These are phyloP conservation scores for Eledone cirrhosa DNA, from an alignment of 2,888 invertebrate species.

Conservation along the genomic window DNA sequence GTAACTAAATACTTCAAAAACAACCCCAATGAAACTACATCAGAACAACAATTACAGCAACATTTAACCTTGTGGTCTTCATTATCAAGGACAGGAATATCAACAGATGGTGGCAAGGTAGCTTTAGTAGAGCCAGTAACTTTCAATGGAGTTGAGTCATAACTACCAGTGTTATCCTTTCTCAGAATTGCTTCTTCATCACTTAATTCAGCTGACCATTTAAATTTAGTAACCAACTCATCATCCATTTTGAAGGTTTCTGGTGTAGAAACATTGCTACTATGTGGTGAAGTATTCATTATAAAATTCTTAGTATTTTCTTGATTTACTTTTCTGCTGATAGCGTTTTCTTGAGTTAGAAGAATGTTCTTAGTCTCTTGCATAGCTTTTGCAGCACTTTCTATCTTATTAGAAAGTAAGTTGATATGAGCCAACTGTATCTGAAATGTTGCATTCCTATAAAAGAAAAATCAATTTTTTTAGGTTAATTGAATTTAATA, in stretches of 20 bases:
- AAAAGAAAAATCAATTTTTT: conserved; percentile 21
- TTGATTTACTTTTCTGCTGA: no score
- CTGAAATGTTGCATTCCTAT: conserved; percentile 46
- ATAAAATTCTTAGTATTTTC: no score
- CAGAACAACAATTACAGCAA: not conserved
- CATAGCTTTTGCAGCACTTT: conserved; percentile 26
- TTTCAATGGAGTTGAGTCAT: no score
- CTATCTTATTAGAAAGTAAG: conserved; percentile 32
- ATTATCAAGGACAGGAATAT: no score
- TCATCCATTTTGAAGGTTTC: not conserved
- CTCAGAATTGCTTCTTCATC: conserved; percentile 4
- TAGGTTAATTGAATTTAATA: not conserved
- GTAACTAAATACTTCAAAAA: not conserved
- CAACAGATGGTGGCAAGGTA: no score
- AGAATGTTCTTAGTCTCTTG: conserved; percentile 18
- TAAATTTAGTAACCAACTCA: not conserved
- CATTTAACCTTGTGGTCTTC: not conserved
- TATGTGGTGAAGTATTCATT: no score
- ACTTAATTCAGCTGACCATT: not conserved
- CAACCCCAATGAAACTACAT: not conserved
- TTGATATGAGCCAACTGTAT: conserved; percentile 40
- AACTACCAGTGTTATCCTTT: not conserved
- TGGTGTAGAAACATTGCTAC: not conserved
- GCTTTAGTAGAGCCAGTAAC: no score
- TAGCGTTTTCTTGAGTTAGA: not conserved